A percentile compares a stretch with the other conserved stretches of the same genome.
These are phyloP conservation scores for Phrynosoma blainvillii DNA, from an alignment of 2,113 vertebrate species.

Conservation along the genomic window DNA sequence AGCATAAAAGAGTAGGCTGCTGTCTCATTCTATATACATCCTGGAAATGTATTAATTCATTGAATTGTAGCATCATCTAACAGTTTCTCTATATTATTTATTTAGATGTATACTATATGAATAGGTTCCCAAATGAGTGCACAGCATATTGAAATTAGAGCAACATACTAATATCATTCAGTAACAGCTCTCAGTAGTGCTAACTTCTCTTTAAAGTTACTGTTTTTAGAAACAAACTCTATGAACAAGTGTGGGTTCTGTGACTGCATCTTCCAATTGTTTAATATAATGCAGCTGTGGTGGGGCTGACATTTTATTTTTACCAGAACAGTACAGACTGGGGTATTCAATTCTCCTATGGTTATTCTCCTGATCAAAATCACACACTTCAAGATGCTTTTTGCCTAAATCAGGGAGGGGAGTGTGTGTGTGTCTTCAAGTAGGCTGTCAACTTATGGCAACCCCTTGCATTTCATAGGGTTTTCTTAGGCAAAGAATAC, in stretches of 20 bases:
- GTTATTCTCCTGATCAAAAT: not conserved
- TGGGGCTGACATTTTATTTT: not conserved
- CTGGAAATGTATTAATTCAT: not conserved
- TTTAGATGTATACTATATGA: not conserved
- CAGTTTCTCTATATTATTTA: not conserved
- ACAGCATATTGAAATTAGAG: not conserved
- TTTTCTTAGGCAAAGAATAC: no score
- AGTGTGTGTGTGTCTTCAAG: no score
- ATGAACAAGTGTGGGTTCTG: not conserved
- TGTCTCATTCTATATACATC: not conserved
- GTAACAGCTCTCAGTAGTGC: not conserved
- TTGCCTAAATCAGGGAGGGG: not conserved
- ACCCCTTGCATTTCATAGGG: no score
- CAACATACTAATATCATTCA: not conserved
- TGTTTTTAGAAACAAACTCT: not conserved
- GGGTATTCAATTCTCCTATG: not conserved
- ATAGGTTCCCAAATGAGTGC: not conserved
- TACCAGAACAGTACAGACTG: not conserved
- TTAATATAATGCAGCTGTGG: not conserved
- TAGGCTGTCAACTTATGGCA: no score
- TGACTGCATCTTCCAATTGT: not conserved
- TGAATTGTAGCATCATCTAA: not conserved
- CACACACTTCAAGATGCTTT: not conserved
- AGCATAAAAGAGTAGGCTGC: constrained; percentile 1
- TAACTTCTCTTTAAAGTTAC: not conserved